phyloP scores from a whole-genome alignment of 2,113 vertebrate genomes.

The Lethenteron camtschaticum region DNA sequence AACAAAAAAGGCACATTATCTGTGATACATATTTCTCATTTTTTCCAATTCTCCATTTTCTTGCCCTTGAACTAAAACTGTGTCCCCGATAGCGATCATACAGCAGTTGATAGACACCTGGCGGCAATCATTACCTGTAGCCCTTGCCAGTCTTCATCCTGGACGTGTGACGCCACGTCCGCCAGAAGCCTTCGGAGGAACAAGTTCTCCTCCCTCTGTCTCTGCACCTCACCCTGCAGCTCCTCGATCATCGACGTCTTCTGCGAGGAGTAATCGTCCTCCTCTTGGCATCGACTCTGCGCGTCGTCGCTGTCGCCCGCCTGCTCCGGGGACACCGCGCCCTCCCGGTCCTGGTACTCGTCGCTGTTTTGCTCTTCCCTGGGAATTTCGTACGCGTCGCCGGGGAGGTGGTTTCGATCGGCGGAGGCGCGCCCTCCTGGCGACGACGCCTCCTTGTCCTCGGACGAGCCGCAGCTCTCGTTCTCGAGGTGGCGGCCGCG shows the following conservation, averaged over 20 bases:
- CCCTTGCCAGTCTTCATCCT: conserved; percentile 5
- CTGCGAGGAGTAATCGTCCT: too few species aligned
- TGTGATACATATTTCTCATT: too few species aligned
- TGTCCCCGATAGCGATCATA: too few species aligned
- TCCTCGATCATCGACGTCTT: conserved; percentile 3
- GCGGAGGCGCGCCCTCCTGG: background rate
- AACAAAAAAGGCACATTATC: too few species aligned
- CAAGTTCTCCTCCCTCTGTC: background rate
- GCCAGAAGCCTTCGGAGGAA: background rate
- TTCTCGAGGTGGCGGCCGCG: too few species aligned
- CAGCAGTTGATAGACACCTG: too few species aligned
- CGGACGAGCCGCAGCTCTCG: too few species aligned
- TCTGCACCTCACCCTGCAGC: conserved; percentile 1
- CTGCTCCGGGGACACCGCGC: background rate
- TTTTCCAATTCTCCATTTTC: too few species aligned
- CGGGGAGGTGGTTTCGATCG: background rate
- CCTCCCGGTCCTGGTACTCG: background rate
- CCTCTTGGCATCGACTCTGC: too few species aligned
- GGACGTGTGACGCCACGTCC: background rate
- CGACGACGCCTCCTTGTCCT: too few species aligned
- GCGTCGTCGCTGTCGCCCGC: background rate
- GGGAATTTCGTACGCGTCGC: background rate
- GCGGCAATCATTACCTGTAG: background rate
- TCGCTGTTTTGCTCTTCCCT: background rate
- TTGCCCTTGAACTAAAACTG: too few species aligned